Base-by-base conservation (phyloP, 2,797 vertebrate species). In the Scarus forsteni region DNA sequence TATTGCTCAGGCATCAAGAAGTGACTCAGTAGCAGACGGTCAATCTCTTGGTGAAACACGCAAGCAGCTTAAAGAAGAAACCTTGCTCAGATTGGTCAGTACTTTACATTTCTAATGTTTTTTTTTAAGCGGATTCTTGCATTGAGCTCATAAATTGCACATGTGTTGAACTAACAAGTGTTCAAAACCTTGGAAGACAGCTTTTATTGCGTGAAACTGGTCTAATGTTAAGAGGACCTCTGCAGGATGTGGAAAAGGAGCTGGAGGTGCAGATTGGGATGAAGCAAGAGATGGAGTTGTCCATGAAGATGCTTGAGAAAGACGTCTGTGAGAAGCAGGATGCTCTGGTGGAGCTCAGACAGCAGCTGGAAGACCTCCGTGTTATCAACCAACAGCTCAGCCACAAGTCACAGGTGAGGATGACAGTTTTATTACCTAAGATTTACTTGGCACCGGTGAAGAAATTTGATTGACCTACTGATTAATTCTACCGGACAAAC, bases 291-390 rank as follows among this genome's bases (percentile, higher is more conserved):
- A 99, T 99, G 98, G 98, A 99, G 70, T 56, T 99, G 80, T 97
- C 97, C 50, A 98, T 99, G 97, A 98, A 98, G 93, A 99, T 99
- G 98, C 93, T 99, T 90, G 98, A 99, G 91, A 99, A 98, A 60
- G 98, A 99, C 19, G 93, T 99, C 63, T 99, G 97, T 3, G 98
- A 99, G 89, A 99, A 99, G 87, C 98, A 99, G 74, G 98, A 99
- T 2, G 96, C 97, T 0, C 90, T 99, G 88, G 95, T 98, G 88
- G 96, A 97, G 5, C 96, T 99, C 70, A 90, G 98, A 19, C 97
- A 98, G 90, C 97, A 99, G 75, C 93, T 99, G 73, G 97, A 99
- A 0, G 98, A 99, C 70, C 94, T 99, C 57, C 94, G 96, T 54
- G 92, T 94, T 89, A 96, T 99, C 83, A 99, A 99, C 93, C 97